Evolutionary conservation across 2,888 invertebrate species (phyloP), one percentile per base, ranked within the genome.

Genomic region (Sminthurides aquaticus): DNA sequence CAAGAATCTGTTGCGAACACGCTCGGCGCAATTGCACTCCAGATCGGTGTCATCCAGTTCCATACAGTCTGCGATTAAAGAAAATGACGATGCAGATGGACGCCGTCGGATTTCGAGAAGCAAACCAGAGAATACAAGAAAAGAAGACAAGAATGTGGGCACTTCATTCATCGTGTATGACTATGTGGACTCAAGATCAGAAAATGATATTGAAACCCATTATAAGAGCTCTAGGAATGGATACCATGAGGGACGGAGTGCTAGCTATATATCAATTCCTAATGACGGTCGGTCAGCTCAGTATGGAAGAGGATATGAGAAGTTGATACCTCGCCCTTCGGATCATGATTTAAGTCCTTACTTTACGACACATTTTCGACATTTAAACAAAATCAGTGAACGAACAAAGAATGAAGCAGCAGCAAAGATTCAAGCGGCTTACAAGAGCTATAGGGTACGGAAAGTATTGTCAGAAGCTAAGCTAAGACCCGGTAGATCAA

Each of bases 381-480:
- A 15, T 5, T 15, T 34, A 5, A 15, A 34, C 15, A 34, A 34
- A 15, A 34, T 34, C 43, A 34, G 43, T 34, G 52, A 52, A 20
- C 20, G 22, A 22, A 15, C 5, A 22, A 49, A 57, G 34, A 2
- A 57, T 57, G 63, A 43, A 8, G 70, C 70, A 20, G 70, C 61
- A 3, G 18, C 62, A 1, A 69, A 64, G 63, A 69, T 72, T 26
- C 72, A 72, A 52, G 67, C 72, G 1, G 61, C 57, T 2, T 69
- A 60, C 43, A 62, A 67, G n/a, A 68, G 70, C 18, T 70, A 68
- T 49, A 68, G 66, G 57, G 55, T 68, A 2, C 60, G 72, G 20
- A 67, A 67, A 49, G 60, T 66, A 20, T 26, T 72, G 25, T 64
- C 64, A 20, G 67, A 69, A 27, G 68, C 70, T 0, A 66, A 66